These are phyloP conservation scores for Babylonia areolata DNA, from an alignment of 1,140 invertebrate species.

Conservation along the genomic window DNA sequence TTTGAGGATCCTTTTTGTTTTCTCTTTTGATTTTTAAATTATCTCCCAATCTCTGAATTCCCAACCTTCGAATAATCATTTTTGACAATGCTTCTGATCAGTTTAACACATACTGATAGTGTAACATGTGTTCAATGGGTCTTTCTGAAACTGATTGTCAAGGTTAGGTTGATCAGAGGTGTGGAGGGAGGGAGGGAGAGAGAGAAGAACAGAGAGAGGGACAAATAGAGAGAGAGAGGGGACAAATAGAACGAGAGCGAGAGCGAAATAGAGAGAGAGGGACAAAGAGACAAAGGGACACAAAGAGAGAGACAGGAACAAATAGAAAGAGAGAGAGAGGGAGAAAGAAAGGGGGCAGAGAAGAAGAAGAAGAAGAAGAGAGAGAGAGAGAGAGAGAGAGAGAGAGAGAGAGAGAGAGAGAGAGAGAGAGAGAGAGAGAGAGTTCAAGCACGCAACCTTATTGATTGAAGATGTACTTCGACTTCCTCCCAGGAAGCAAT, in stretches of 20 bases:
- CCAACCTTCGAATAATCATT: too few relatives aligned
- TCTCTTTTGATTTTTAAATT: too few relatives aligned
- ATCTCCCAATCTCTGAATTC: too few relatives aligned
- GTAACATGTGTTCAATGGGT: too few relatives aligned
- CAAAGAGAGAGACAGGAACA: not conserved
- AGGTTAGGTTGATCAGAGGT: too few relatives aligned
- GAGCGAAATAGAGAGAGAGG: not conserved
- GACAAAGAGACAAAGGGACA: not conserved
- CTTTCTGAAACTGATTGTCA: too few relatives aligned
- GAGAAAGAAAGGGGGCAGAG: not conserved
- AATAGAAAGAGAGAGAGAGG: not conserved
- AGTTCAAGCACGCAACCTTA: too few relatives aligned
- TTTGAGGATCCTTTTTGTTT: too few relatives aligned
- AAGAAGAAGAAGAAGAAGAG: not conserved
- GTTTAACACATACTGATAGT: too few relatives aligned
- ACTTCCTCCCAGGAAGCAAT: too few relatives aligned
- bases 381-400: not conserved
- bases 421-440: not conserved
- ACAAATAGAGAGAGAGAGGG: not conserved
- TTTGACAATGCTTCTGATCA: too few relatives aligned
- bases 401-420: not conserved
- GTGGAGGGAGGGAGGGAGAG: not conserved
- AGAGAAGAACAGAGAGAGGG: not conserved
- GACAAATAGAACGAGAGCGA: not conserved
- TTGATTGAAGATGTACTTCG: too few relatives aligned